Conservation (phyloP, 2,113 vertebrate genomes). For the Epinephelus moara region DNA sequence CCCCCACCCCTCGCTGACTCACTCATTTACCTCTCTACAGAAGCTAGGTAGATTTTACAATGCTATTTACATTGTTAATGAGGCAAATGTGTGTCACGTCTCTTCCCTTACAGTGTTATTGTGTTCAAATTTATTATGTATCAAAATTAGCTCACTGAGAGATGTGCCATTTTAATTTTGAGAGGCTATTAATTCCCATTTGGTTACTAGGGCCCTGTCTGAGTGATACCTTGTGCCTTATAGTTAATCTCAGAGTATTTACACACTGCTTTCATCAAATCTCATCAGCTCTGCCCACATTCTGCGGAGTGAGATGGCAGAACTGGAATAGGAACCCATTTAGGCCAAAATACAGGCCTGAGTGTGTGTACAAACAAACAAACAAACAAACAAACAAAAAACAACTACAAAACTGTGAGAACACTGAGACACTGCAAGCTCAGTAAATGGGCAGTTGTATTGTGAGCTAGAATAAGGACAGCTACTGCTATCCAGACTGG, state of each 20-base stretch:
- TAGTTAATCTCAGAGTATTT: background rate
- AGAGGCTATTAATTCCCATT: background rate
- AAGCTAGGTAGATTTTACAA: background rate
- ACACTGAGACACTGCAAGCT: background rate
- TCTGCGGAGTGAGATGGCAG: background rate
- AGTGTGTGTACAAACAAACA: background rate
- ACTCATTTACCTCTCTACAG: background rate
- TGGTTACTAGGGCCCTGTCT: background rate
- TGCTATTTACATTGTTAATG: background rate
- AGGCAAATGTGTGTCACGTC: background rate
- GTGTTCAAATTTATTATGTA: background rate
- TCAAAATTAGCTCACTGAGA: background rate
- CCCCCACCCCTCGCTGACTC: too few relatives aligned
- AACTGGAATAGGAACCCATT: background rate
- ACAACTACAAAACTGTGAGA: conserved; percentile 2
- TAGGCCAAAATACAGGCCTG: background rate
- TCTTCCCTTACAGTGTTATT: background rate
- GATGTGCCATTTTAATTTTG: background rate
- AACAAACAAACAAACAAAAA: background rate
- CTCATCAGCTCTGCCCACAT: background rate
- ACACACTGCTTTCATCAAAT: background rate
- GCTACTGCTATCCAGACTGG: background rate
- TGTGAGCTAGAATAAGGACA: background rate
- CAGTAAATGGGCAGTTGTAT: background rate
- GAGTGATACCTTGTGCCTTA: background rate